Conservation (phyloP, 2,888 invertebrate species). For the Hydropsyche betteni region DNA sequence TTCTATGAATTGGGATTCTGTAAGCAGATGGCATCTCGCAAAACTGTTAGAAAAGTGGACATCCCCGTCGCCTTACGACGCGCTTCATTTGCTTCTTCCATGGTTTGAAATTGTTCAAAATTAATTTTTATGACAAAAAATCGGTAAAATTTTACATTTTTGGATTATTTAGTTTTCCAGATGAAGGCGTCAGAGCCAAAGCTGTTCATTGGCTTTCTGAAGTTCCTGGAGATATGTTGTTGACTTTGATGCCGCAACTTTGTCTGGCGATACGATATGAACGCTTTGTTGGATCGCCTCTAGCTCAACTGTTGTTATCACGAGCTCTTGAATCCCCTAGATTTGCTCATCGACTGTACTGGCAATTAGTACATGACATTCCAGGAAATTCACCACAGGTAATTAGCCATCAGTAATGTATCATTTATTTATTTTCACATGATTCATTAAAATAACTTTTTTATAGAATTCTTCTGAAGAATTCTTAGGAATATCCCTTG, state of each 20-base stretch:
- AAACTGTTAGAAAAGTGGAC: slow-evolving; percentile 89
- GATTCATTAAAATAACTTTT: slow-evolving; percentile 27
- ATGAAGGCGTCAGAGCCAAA: slow-evolving; percentile 83
- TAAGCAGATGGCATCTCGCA: slow-evolving; percentile 86
- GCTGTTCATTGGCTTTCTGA: slow-evolving; percentile 85
- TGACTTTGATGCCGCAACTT: slow-evolving; percentile 92
- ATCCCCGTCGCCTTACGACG: slow-evolving; percentile 85
- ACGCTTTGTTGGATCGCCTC: slow-evolving; percentile 88
- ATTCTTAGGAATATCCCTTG: slow-evolving; percentile 62
- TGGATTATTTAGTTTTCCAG: slow-evolving; percentile 79
- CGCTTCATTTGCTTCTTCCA: slow-evolving; percentile 90
- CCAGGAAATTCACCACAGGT: slow-evolving; percentile 86
- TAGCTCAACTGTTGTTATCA: slow-evolving; percentile 83
- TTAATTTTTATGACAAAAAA: not conserved
- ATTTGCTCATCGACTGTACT: slow-evolving; percentile 94
- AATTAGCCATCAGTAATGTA: slow-evolving; percentile 51
- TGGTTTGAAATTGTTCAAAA: slow-evolving; percentile 66
- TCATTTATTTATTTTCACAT: not conserved
- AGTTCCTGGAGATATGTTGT: slow-evolving; percentile 86
- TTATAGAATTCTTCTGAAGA: slow-evolving; percentile 57
- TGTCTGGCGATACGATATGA: slow-evolving; percentile 91
- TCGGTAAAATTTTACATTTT: not conserved
- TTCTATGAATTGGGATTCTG: slow-evolving; percentile 92
- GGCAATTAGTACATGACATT: slow-evolving; percentile 86
- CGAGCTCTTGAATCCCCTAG: slow-evolving; percentile 86